Evolutionary conservation across 2,888 invertebrate species (phyloP).

Genomic region (Cantharis rustica): DNA sequence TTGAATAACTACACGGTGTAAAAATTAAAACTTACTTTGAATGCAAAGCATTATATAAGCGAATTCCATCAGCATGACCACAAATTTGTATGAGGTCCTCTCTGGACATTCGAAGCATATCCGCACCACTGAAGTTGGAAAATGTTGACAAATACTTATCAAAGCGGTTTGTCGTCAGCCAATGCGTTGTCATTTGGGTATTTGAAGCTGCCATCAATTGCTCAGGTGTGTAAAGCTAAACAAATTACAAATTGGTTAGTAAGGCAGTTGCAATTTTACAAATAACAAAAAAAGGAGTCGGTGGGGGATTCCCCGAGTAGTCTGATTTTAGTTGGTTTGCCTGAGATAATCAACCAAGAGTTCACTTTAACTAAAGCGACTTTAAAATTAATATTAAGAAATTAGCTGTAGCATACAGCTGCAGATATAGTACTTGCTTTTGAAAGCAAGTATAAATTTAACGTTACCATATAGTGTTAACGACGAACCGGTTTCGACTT

Average conservation of each 20-base stretch:
- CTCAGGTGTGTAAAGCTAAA: conserved; percentile 16
- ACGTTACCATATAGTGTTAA: too few relatives aligned
- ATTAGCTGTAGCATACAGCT: too few relatives aligned
- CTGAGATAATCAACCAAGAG: too few relatives aligned
- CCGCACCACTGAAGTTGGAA: conserved; percentile 84
- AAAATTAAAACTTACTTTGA: conserved; percentile 68
- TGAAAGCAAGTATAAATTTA: too few relatives aligned
- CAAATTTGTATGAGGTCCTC: conserved; percentile 95
- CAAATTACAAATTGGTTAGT: background rate
- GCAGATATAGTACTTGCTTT: too few relatives aligned
- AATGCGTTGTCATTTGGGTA: conserved; percentile 74
- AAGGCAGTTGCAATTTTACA: background rate
- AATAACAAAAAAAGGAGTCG: too few relatives aligned
- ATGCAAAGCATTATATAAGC: conserved; percentile 88
- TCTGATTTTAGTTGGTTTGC: too few relatives aligned
- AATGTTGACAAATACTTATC: conserved; percentile 76
- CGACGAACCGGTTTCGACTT: too few relatives aligned
- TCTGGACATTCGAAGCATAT: conserved; percentile 84
- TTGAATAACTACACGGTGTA: background rate
- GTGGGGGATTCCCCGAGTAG: too few relatives aligned
- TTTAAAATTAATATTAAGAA: too few relatives aligned
- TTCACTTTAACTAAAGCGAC: too few relatives aligned
- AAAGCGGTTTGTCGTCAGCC: conserved; percentile 82
- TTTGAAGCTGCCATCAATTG: conserved; percentile 19
- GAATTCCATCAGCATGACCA: conserved; percentile 91